phyloP scores from a whole-genome alignment of 2,888 invertebrate genomes.

The Trachelus stipa region DNA sequence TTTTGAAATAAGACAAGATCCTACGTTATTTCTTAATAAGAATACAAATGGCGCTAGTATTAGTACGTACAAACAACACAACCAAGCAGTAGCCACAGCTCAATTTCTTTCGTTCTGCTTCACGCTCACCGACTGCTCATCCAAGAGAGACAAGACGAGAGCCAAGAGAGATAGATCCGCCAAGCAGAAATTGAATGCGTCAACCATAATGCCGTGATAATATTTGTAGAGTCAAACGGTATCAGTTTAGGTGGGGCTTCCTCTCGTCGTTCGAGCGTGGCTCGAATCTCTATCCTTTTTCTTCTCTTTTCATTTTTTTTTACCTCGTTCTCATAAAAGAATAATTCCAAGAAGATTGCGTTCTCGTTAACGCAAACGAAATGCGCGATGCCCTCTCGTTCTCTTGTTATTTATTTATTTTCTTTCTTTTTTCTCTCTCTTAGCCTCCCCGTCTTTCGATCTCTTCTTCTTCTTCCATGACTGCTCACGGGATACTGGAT shows the following conservation, averaged over 20 bases:
- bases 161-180: not conserved
- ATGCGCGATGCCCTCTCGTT: conserved; percentile 21
- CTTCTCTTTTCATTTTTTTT: not conserved
- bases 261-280: conserved; percentile 1
- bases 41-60: not conserved
- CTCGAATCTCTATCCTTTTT: not conserved
- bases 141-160: not conserved
- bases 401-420: conserved; percentile 11
- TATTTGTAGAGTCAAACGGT: conserved; percentile 7
- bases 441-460: not conserved
- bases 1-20: not conserved
- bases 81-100: not conserved
- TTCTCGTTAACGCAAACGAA: not conserved
- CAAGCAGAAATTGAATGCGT: conserved; percentile 1
- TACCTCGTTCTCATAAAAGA: not conserved
- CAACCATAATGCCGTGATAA: conserved; percentile 1
- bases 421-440: conserved; percentile 7
- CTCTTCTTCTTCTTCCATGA: too few species aligned
- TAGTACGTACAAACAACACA: not conserved
- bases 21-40: not conserved
- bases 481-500: too few species aligned
- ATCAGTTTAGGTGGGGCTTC: not conserved
- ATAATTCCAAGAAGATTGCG: conserved; percentile 4
- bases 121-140: not conserved
- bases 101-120: not conserved